A percentile compares a stretch with the other conserved stretches of the same genome.
Evolutionary conservation across 2,888 invertebrate species (phyloP).

Genomic region (Lasiommata megera): DNA sequence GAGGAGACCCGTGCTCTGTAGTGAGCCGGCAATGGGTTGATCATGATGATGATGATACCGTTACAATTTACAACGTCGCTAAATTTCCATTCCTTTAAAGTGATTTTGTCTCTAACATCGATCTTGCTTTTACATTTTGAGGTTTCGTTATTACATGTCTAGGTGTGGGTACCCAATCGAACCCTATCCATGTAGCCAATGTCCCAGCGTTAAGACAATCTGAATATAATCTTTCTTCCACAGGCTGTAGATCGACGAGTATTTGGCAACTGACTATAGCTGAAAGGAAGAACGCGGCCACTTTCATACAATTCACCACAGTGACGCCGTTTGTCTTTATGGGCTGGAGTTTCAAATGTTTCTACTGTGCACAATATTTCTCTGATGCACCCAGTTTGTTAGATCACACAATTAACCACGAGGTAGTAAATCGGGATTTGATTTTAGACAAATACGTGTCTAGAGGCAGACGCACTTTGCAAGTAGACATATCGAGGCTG

Average conservation of each 20-base stretch:
- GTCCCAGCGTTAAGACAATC: conserved; percentile 1
- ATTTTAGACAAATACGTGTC: conserved; percentile 36
- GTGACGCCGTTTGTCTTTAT: conserved; percentile 56
- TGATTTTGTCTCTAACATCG: too few species aligned
- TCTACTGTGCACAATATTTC: conserved; percentile 51
- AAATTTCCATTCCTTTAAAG: too few species aligned
- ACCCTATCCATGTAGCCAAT: neutral
- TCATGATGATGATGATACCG: too few species aligned
- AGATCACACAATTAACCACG: conserved; percentile 47
- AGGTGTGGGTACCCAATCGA: too few species aligned
- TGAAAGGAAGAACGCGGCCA: conserved; percentile 53
- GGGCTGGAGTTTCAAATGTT: conserved; percentile 57
- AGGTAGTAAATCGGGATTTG: conserved; percentile 38
- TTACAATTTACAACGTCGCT: too few species aligned
- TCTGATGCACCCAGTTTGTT: conserved; percentile 42
- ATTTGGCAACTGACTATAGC: conserved; percentile 60
- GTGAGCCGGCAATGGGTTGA: too few species aligned
- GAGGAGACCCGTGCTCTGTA: too few species aligned
- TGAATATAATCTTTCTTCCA: conserved; percentile 32
- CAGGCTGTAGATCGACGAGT: conserved; percentile 42
- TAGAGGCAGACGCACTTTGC: conserved; percentile 46
- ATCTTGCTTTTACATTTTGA: too few species aligned
- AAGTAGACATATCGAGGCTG: conserved; percentile 53
- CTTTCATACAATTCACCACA: conserved; percentile 50
- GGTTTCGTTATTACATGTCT: too few species aligned